Conservation (phyloP, 2,797 vertebrate genomes). For the Tiaroga cobitis region DNA sequence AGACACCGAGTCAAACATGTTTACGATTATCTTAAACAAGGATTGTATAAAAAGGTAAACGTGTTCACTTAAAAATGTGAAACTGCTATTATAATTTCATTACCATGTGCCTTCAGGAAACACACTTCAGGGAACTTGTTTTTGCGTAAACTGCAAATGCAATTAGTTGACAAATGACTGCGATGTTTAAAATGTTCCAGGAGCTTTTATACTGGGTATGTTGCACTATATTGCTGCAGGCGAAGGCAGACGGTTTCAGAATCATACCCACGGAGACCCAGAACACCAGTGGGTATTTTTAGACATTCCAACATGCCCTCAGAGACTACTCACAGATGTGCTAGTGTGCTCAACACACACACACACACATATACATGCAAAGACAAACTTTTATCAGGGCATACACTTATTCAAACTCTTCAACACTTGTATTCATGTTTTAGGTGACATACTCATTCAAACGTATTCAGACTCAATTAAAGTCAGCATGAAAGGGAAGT, state of each 20-base stretch:
- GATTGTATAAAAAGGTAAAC: background rate
- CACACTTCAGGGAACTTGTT: background rate
- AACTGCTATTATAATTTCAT: background rate
- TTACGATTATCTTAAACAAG: background rate
- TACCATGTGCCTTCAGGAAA: background rate
- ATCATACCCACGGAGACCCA: constrained; percentile 30
- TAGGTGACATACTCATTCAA: background rate
- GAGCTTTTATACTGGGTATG: constrained; percentile 21
- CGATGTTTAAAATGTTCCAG: constrained; percentile 15
- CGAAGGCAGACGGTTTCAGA: constrained; percentile 15
- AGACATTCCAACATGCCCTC: constrained; percentile 45
- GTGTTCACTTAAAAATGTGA: background rate
- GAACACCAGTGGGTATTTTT: constrained; percentile 55
- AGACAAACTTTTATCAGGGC: constrained; percentile 31
- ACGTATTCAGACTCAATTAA: constrained; percentile 5
- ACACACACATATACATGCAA: constrained; percentile 1
- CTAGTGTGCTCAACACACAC: constrained; percentile 23
- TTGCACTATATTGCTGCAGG: constrained; percentile 43
- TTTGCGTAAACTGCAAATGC: background rate
- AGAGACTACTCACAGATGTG: constrained; percentile 49
- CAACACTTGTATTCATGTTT: constrained; percentile 13
- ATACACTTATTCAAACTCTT: constrained; percentile 26
- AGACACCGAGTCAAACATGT: background rate
- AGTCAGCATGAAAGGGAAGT: background rate
- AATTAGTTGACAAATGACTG: constrained; percentile 24